Conservation (phyloP, 37 sponge, comb jelly and placozoan species). For the Dysidea cf. avara region DNA sequence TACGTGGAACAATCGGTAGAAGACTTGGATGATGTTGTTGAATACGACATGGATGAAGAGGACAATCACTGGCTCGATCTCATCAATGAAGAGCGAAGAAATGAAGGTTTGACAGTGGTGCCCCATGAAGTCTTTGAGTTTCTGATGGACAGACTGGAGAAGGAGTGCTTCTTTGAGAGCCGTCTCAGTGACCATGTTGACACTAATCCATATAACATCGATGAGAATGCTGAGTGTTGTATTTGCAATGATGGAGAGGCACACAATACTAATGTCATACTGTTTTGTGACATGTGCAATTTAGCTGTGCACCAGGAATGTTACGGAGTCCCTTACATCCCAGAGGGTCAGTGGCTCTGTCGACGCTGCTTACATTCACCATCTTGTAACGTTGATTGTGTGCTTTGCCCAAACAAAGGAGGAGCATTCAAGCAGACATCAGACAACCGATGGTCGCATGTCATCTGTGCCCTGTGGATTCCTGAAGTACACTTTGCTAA, state of each 20-base stretch:
- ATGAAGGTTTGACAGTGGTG: constrained; percentile 70
- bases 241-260: constrained; percentile 99
- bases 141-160: constrained; percentile 97
- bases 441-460: constrained; percentile 92
- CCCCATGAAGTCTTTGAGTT: constrained; percentile 88
- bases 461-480: constrained; percentile 98
- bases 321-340: constrained; percentile 99
- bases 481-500: constrained; percentile 98
- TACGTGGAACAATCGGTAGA: constrained; percentile 76
- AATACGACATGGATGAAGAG: constrained; percentile 99
- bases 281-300: constrained; percentile 99
- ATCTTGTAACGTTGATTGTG: constrained; percentile 91
- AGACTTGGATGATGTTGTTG: constrained; percentile 86
- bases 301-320: constrained; percentile 99
- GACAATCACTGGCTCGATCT: constrained; percentile 93
- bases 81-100: constrained; percentile 86
- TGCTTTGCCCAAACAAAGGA: constrained; percentile 95
- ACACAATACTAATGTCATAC: constrained; percentile 98
- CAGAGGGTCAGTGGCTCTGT: constrained; percentile 99
- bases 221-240: constrained; percentile 98
- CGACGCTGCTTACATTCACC: constrained; percentile 95
- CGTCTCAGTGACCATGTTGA: constrained; percentile 32
- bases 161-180: constrained; percentile 94
- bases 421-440: constrained; percentile 98
- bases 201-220: constrained; percentile 79